These are phyloP conservation scores for Sarcophaga rosellei DNA, from an alignment of 2,888 invertebrate genomes.

Conservation along the genomic window DNA sequence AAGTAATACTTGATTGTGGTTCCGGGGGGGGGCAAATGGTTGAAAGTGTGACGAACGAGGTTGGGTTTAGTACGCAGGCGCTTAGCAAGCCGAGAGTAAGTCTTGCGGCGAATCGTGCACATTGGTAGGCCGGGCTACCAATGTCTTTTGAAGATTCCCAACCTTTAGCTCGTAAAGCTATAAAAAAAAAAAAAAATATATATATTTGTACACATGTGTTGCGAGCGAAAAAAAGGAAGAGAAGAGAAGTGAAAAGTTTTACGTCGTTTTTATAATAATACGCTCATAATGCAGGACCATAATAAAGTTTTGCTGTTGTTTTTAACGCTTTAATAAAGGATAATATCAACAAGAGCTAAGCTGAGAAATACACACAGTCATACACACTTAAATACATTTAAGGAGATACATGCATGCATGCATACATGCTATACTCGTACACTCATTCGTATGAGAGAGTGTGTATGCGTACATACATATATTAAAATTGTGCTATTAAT, in stretches of 20 bases:
- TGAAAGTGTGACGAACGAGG: too few species aligned
- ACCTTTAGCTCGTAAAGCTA: too few species aligned
- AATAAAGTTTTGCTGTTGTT: slow-evolving; percentile 34
- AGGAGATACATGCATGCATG: background rate
- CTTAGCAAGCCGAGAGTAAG: too few species aligned
- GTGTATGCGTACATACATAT: background rate
- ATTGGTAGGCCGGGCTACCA: too few species aligned
- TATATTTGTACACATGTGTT: background rate
- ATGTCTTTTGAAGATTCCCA: too few species aligned
- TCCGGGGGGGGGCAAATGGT: too few species aligned
- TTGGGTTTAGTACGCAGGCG: too few species aligned
- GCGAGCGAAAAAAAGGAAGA: background rate
- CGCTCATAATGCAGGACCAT: slow-evolving; percentile 40
- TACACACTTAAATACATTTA: slow-evolving; percentile 1
- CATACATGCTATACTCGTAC: background rate
- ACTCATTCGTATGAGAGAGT: background rate
- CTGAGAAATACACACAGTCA: slow-evolving; percentile 12
- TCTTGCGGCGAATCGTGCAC: too few species aligned
- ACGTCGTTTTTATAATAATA: slow-evolving; percentile 19
- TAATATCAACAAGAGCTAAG: slow-evolving; percentile 26
- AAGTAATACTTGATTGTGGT: too few species aligned
- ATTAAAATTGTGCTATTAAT: background rate
- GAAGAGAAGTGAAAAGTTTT: slow-evolving; percentile 1
- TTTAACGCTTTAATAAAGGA: slow-evolving; percentile 46
- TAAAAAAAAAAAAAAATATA: too few species aligned